phyloP scores from a whole-genome alignment of 2,113 vertebrate genomes.

The Tachysurus fulvidraco region DNA sequence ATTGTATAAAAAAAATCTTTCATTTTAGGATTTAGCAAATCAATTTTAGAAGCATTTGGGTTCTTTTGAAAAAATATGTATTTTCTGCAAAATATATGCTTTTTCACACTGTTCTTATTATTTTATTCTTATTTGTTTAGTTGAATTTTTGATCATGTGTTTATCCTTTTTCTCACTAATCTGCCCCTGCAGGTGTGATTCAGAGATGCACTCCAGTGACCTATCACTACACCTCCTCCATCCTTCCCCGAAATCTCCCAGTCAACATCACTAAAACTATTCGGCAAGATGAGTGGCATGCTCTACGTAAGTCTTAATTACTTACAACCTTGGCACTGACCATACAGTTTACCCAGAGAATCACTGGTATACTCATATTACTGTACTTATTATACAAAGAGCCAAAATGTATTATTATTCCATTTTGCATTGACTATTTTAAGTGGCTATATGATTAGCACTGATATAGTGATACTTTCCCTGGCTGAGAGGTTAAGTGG shows the following conservation, averaged over 20 bases:
- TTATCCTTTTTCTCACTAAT: not conserved
- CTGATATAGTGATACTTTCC: not conserved
- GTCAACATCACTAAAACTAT: conserved; percentile 90
- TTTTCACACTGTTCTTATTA: not conserved
- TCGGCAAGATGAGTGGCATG: conserved; percentile 90
- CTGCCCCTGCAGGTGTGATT: conserved; percentile 65
- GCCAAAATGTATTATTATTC: not conserved
- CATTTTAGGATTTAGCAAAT: not conserved
- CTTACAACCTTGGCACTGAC: not conserved
- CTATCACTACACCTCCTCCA: conserved; percentile 90
- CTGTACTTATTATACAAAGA: not conserved
- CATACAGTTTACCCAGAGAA: not conserved
- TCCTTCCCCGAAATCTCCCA: conserved; percentile 84
- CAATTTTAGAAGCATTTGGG: not conserved
- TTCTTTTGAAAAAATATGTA: not conserved
- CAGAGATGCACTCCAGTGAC: conserved; percentile 82
- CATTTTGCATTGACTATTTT: not conserved
- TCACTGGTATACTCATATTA: not conserved
- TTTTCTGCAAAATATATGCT: not conserved
- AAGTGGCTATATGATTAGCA: not conserved
- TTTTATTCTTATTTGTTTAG: not conserved
- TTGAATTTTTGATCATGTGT: not conserved
- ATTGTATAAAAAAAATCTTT: not conserved
- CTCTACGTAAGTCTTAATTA: conserved; percentile 81
- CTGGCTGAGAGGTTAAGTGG: not conserved